A percentile compares a stretch with the other conserved stretches of the same genome.
Conservation (phyloP, 2,113 vertebrate genomes). For the Choloepus hoffmanni region DNA sequence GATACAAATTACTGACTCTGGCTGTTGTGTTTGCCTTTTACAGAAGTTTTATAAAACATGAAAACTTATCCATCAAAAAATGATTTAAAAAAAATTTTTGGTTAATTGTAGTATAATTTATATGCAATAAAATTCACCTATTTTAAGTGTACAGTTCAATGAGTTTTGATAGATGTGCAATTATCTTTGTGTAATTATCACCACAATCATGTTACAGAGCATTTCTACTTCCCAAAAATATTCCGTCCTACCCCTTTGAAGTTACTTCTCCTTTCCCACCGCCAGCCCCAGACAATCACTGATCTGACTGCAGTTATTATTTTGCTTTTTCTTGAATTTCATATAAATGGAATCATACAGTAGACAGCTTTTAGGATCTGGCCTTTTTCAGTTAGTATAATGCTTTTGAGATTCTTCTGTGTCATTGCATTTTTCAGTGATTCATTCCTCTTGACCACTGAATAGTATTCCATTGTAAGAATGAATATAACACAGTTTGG, state of each 20-base stretch:
- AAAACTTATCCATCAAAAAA: not conserved
- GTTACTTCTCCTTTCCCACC: not conserved
- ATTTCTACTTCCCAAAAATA: not conserved
- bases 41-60: not conserved
- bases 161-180: not conserved
- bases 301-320: not conserved
- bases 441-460: not conserved
- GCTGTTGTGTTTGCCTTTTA: not conserved
- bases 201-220: not conserved
- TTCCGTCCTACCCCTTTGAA: not conserved
- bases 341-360: not conserved
- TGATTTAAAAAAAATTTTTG: not conserved
- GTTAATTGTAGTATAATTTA: not conserved
- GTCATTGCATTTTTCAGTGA: not conserved
- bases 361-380: not conserved
- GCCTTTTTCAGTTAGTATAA: not conserved
- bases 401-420: not conserved
- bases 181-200: not conserved
- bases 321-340: conserved; percentile 10
- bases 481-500: not conserved
- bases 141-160: not conserved
- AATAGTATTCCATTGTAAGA: not conserved
- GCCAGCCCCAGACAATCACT: not conserved
- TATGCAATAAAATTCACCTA: not conserved
- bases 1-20: not conserved